These are phyloP conservation scores for Cheumatopsyche charites DNA, from an alignment of 1,140 invertebrate species.

Conservation along the genomic window DNA sequence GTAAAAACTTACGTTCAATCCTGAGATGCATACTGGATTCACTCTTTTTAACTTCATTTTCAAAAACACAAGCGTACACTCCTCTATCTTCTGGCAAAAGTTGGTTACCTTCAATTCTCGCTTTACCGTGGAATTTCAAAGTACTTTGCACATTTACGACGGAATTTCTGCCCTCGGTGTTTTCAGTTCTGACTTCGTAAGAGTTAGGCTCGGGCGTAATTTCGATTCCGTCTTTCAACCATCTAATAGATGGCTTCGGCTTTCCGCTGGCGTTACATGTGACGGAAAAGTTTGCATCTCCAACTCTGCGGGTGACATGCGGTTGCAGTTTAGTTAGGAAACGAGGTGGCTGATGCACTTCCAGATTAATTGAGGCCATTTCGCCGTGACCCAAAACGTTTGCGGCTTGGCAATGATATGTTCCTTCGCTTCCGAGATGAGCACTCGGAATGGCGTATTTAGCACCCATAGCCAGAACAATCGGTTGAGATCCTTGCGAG, in stretches of 20 bases:
- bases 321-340: constrained; percentile 84
- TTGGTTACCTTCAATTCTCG: constrained; percentile 74
- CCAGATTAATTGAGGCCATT: constrained; percentile 78
- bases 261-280: constrained; percentile 87
- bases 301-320: constrained; percentile 78
- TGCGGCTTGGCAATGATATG: constrained; percentile 86
- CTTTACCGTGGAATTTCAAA: constrained; percentile 78
- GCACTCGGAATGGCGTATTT: constrained; percentile 86
- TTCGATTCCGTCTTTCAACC: constrained; percentile 86
- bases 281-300: constrained; percentile 79
- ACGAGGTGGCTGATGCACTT: constrained; percentile 85
- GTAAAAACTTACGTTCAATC: constrained; percentile 78
- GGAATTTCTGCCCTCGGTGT: constrained; percentile 73
- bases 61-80: constrained; percentile 85
- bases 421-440: constrained; percentile 82
- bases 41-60: constrained; percentile 86
- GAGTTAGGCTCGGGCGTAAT: constrained; percentile 74
- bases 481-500: constrained; percentile 62
- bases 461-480: constrained; percentile 73
- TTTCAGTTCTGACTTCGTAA: constrained; percentile 80
- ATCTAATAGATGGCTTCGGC: constrained; percentile 80
- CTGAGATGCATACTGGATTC: constrained; percentile 87
- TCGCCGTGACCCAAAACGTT: constrained; percentile 88
- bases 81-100: constrained; percentile 83
- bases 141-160: constrained; percentile 85